Conservation (phyloP, 2,113 vertebrate species). For the Cyphomyrus plagiostoma region DNA sequence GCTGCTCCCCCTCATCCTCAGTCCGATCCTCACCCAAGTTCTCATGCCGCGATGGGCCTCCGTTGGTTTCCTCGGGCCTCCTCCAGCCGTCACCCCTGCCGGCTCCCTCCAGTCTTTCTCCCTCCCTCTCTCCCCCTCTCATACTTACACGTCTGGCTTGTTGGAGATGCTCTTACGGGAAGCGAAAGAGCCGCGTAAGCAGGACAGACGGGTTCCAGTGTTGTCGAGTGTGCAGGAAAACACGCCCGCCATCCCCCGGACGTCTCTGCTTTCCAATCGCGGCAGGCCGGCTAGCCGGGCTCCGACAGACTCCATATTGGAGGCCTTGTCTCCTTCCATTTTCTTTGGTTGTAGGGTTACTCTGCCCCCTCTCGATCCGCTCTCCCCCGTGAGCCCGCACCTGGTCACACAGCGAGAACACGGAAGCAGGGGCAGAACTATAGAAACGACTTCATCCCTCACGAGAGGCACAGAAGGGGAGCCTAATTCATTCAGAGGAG, state of each 20-base stretch:
- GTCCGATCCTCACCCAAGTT: neutral
- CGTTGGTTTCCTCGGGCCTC: neutral
- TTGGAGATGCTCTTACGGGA: slow-evolving; percentile 15
- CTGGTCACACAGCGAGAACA: slow-evolving; percentile 21
- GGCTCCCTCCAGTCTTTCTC: neutral
- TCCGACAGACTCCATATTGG: slow-evolving; percentile 48
- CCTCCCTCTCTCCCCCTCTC: neutral
- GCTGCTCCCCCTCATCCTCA: neutral
- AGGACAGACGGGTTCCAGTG: slow-evolving; percentile 55
- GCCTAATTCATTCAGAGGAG: neutral
- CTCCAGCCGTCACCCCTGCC: neutral
- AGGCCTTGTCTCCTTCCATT: slow-evolving; percentile 30
- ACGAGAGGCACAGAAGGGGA: neutral
- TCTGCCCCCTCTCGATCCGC: neutral
- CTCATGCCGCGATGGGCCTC: neutral
- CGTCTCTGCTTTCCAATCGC: slow-evolving; percentile 54
- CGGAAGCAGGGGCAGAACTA: neutral
- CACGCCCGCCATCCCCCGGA: slow-evolving; percentile 51
- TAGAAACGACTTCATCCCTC: neutral
- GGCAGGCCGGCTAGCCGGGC: slow-evolving; percentile 36
- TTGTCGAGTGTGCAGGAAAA: slow-evolving; percentile 60
- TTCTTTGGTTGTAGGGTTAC: slow-evolving; percentile 14
- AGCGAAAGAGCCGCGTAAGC: slow-evolving; percentile 52
- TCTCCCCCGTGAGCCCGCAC: neutral
- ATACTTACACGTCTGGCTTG: slow-evolving; percentile 37